Evolutionary conservation across 2,113 vertebrate genomes (phyloP), one percentile per base, ranked within the genome.

Genomic region (Tachycineta bicolor): DNA sequence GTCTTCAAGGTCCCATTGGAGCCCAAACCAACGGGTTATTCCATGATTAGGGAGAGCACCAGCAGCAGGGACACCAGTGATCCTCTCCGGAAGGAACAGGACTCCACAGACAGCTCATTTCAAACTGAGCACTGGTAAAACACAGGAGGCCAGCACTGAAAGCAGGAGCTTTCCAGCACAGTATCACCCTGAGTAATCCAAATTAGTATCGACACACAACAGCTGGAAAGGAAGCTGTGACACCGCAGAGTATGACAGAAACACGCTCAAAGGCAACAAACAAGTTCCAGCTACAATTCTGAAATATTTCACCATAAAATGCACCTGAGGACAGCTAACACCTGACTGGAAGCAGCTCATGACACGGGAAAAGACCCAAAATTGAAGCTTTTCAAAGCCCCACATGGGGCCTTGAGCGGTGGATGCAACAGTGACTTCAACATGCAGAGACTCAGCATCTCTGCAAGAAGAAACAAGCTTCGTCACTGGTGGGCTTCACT

Each of bases 11-110:
- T 50, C 37, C 37, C 29, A 8, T 13, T 50, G 34, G 8, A 37
- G 33, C 18, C 59, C 59, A 50, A 80, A 43, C 11, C 67, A 12
- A 2, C 14, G 17, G 5, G 16, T 18, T 16, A 43, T 5, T 49
- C 50, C 43, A 26, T 11, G 12, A 37, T 6, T 6, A 23, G 26
- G 31, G 33, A 37, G 24, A 73, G 11, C 1, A 0, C 0, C n/a
- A 70, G 22, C 88, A 91, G 50, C 53, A 73, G 47, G 33, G 12
- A 14, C 0, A 1, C 15, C 26, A 60, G 50, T 5, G 29, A 28
- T 12, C 28, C 63, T 50, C 26, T 39, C 39, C n/a, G 18, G 47
- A 10, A 33, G 9, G n/a, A 71, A 59, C 0, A 1, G 2, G 24
- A 67, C 80, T 71, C 67, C 76, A 49, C 39, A 11, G 31, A 24